Base-by-base conservation (phyloP, 1,140 invertebrate species). In the Bombus soroeensis region DNA sequence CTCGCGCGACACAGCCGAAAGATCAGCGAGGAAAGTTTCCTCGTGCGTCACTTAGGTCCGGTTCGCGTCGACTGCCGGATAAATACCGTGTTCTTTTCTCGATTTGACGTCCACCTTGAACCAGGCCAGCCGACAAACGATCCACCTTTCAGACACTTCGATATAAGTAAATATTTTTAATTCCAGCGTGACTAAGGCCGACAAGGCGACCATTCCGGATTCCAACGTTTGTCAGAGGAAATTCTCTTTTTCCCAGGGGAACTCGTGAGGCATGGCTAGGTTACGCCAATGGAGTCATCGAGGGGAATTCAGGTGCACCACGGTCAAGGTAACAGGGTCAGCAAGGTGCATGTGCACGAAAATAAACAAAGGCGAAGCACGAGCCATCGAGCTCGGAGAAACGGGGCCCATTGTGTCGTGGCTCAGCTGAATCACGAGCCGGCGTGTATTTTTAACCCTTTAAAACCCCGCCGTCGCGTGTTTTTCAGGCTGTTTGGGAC, bases 311-410 rank as follows among this genome's bases (percentile, higher is more conserved):
- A 89, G 82, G 79, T 80, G 75, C 68, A 47, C 62, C 83, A 88
- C 70, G 83, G 89, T 90, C 89, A 90, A 90, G 89, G 89, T 90
- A 90, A 90, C 68, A 83, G 73, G 86, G 79, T 90, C 83, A 86
- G 72, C 83, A 80, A 88, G 75, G 77, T 86, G 88, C 75, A 64
- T 39, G 80, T 47, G 83, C 28, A 64, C 76, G 71, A 76, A 81
- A 88, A 90, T 83, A 90, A 87, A 83, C 43, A 39, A 82, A 66
- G n/a, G 68, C 68, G 66, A 88, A 71, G 83, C 74, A 37, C 86
- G 71, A 75, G 73, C 57, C 66, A 43, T 39, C 37, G 57, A n/a
- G 41, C 34, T 37, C 13, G n/a, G 64, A 28, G 66, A n/a, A 39
- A 72, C 74, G 74, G 74, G 81, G 81, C 73, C 82, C 74, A 83